These are phyloP conservation scores for Vicugna pacos DNA, from an alignment of 2,113 vertebrate species.

Conservation along the genomic window DNA sequence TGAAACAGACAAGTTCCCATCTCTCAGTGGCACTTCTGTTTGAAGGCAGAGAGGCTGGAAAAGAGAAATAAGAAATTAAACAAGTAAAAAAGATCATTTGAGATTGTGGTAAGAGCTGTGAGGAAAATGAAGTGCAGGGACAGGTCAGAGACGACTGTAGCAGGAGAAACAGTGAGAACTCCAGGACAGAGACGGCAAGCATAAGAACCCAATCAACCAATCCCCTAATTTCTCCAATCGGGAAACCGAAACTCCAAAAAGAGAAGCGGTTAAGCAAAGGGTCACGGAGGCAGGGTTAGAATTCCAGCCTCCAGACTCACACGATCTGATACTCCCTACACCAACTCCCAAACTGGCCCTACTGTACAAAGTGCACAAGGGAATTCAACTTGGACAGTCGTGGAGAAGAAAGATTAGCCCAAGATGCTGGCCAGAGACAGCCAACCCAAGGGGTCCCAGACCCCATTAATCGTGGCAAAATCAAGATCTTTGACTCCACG, in stretches of 20 bases:
- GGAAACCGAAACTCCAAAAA: neutral
- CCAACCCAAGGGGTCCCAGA: too few species aligned
- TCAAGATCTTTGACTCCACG: neutral
- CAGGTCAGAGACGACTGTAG: neutral
- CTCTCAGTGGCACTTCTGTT: neutral
- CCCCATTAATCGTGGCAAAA: neutral
- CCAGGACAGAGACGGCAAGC: neutral
- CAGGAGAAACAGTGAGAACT: neutral
- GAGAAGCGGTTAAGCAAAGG: neutral
- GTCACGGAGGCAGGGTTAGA: neutral
- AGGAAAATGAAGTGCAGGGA: neutral
- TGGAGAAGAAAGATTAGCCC: neutral
- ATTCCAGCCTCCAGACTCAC: neutral
- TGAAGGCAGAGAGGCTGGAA: neutral
- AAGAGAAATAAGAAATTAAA: slow-evolving; percentile 3
- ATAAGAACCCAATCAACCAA: neutral
- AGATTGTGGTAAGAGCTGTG: neutral
- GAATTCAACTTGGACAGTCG: neutral
- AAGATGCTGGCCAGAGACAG: neutral
- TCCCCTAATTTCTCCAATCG: neutral
- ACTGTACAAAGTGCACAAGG: neutral
- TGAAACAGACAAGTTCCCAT: neutral
- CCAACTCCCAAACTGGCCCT: neutral
- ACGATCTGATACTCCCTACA: neutral
- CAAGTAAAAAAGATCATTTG: neutral